phyloP scores from a whole-genome alignment of 2,113 vertebrate genomes.

The Erpornis zantholeuca region DNA sequence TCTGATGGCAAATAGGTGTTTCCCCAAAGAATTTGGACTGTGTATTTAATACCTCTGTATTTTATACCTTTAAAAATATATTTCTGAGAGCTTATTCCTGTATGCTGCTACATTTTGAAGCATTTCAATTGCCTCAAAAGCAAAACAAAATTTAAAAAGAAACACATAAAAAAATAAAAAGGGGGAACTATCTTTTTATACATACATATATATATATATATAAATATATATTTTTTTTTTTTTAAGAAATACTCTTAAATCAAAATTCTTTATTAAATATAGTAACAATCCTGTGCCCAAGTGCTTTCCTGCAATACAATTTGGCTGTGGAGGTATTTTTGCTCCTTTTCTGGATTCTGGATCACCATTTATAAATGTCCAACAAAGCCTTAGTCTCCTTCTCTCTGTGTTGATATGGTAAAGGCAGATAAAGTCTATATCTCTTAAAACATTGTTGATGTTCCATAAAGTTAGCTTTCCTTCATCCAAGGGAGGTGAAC shows the following conservation, averaged over 20 bases:
- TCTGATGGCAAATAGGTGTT: neutral
- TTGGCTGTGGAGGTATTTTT: neutral
- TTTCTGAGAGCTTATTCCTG: neutral
- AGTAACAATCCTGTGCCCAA: neutral
- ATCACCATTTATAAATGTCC: neutral
- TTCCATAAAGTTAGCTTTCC: neutral
- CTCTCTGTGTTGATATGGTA: neutral
- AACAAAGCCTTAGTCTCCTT: neutral
- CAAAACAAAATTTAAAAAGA: neutral
- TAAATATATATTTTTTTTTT: too few species aligned
- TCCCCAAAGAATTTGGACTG: neutral
- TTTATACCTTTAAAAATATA: neutral
- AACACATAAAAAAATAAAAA: neutral
- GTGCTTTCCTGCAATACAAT: neutral
- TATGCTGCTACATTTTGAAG: neutral
- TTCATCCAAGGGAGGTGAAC: neutral
- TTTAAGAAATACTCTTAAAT: neutral
- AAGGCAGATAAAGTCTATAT: neutral
- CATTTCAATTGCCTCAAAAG: neutral
- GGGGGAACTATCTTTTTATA: neutral
- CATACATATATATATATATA: too few species aligned
- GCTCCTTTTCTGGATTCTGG: neutral
- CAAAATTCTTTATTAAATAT: neutral
- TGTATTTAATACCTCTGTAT: neutral
- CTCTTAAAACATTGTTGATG: neutral